Conservation (phyloP, 2,113 vertebrate species). For the Semicossyphus pulcher region DNA sequence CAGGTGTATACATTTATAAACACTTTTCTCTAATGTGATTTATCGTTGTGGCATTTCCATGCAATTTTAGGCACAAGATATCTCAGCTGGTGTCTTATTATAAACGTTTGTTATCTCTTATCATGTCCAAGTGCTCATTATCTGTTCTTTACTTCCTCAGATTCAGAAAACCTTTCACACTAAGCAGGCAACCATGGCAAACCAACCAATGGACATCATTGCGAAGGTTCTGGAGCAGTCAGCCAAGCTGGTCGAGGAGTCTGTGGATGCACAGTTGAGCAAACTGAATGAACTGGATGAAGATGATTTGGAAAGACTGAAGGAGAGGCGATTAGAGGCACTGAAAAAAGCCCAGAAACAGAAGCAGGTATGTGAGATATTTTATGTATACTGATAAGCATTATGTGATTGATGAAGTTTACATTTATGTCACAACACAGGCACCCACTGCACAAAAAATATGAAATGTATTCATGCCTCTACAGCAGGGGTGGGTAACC, state of each 20-base stretch:
- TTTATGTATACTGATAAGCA: neutral
- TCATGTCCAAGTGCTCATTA: neutral
- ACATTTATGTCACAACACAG: too few relatives aligned
- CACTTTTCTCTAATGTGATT: neutral
- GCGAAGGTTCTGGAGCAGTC: slow-evolving; percentile 92
- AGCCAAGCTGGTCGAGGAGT: slow-evolving; percentile 90
- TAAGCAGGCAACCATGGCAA: slow-evolving; percentile 84
- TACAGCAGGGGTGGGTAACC: too few relatives aligned
- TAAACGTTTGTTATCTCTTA: neutral
- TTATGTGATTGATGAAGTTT: too few relatives aligned
- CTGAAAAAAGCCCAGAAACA: slow-evolving; percentile 95
- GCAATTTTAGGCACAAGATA: neutral
- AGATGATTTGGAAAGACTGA: slow-evolving; percentile 92
- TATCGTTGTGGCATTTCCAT: neutral
- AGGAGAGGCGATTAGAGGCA: slow-evolving; percentile 91
- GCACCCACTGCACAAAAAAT: too few relatives aligned
- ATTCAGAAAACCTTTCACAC: neutral
- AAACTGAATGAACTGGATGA: slow-evolving; percentile 93
- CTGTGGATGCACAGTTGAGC: slow-evolving; percentile 90
- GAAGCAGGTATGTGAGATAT: slow-evolving; percentile 88
- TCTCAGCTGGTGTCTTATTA: neutral
- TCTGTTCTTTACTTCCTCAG: neutral
- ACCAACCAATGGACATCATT: slow-evolving; percentile 86
- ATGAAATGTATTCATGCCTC: too few relatives aligned
- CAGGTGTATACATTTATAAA: too few relatives aligned